Conservation (phyloP, 2,797 vertebrate species). For the Esox lucius region DNA sequence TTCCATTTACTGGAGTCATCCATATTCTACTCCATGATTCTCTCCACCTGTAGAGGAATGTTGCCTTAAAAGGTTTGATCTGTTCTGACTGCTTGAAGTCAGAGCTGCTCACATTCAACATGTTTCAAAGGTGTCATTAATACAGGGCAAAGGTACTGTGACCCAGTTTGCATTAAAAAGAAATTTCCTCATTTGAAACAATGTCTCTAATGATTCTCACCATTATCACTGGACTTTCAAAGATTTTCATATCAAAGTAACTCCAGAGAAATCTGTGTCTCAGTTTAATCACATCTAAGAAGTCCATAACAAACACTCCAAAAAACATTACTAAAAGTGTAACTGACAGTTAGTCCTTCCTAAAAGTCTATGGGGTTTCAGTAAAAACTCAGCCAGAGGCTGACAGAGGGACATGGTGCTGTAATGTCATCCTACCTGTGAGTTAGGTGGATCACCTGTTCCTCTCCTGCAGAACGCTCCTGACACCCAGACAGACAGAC, state of each 20-base stretch:
- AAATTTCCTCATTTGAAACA: slow-evolving; percentile 23
- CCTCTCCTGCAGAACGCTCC: slow-evolving; percentile 33
- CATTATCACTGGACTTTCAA: slow-evolving; percentile 7
- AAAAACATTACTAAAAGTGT: background rate
- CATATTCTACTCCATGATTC: background rate
- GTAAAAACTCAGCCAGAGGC: no score
- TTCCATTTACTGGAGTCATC: background rate
- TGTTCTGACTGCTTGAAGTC: slow-evolving; percentile 23
- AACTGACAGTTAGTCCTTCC: no score
- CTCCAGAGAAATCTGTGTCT: background rate
- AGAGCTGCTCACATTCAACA: background rate
- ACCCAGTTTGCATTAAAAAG: slow-evolving; percentile 13
- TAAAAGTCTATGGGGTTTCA: no score
- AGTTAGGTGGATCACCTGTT: slow-evolving; percentile 40
- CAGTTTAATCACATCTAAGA: background rate
- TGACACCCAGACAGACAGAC: slow-evolving; percentile 40
- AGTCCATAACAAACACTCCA: background rate
- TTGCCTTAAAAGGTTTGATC: slow-evolving; percentile 46
- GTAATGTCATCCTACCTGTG: slow-evolving; percentile 52
- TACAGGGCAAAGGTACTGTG: background rate
- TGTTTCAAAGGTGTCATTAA: background rate
- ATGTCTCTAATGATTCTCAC: background rate
- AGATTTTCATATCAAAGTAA: slow-evolving; percentile 10
- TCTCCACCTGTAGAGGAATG: slow-evolving; percentile 49
- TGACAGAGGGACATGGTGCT: background rate